phyloP scores from a whole-genome alignment of 2,888 invertebrate species.

The Epinotia brunnichana region DNA sequence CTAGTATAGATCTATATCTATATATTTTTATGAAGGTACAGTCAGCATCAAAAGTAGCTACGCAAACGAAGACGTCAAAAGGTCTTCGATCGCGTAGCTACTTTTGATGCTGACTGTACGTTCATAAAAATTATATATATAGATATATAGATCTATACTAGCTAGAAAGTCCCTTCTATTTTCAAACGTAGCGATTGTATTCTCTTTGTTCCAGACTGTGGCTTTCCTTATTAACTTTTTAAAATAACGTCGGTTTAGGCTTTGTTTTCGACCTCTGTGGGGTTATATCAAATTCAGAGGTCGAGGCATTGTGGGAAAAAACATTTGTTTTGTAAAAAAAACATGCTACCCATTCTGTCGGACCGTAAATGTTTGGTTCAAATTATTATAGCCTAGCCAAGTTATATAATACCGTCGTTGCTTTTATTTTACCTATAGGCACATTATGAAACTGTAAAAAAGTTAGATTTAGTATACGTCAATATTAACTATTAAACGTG shows the following conservation, averaged over 20 bases:
- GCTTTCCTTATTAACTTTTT: conserved; percentile 12
- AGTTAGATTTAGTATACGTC: background rate
- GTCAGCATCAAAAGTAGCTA: no score
- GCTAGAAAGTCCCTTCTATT: background rate
- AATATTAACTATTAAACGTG: no score
- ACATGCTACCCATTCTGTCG: background rate
- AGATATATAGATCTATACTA: no score
- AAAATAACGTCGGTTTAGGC: conserved; percentile 2
- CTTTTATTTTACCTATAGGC: background rate
- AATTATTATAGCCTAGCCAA: background rate
- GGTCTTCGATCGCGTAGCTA: no score
- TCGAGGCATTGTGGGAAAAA: background rate
- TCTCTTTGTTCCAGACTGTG: background rate
- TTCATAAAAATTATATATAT: no score
- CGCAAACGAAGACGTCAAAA: no score
- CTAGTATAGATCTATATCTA: no score
- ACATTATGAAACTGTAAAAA: background rate
- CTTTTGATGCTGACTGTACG: no score
- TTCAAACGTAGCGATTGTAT: background rate
- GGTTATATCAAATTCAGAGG: conserved; percentile 8
- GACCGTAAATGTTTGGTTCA: background rate
- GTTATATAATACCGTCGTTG: background rate
- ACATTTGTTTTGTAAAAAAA: background rate
- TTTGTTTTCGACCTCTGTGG: conserved; percentile 6
- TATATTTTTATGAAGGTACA: no score